These are phyloP conservation scores for Typhlichthys subterraneus DNA, from an alignment of 2,797 vertebrate genomes.

Conservation along the genomic window DNA sequence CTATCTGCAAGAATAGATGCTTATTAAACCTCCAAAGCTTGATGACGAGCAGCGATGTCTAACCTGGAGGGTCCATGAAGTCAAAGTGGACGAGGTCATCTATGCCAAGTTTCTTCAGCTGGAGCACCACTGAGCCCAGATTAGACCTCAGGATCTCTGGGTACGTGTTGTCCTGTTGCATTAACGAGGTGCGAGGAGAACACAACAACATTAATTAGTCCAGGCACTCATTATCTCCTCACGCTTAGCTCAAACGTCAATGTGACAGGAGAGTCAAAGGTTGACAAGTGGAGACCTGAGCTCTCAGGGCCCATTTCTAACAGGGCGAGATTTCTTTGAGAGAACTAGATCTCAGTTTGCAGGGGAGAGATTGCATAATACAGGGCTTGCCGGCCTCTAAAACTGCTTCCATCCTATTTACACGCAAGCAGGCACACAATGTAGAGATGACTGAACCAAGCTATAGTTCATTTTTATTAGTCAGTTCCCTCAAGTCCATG, in stretches of 20 bases:
- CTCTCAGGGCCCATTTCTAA: conserved; percentile 61
- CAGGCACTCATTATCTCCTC: conserved; percentile 55
- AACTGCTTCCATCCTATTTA: too few species aligned
- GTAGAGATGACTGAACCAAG: too few species aligned
- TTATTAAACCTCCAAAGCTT: neutral
- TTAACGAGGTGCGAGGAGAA: conserved; percentile 18
- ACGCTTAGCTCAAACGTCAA: conserved; percentile 56
- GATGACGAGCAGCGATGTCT: conserved; percentile 12
- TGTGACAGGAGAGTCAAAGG: conserved; percentile 52
- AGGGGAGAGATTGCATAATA: neutral
- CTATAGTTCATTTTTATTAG: too few species aligned
- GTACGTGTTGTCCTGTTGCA: conserved; percentile 94
- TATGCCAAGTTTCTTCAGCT: conserved; percentile 98
- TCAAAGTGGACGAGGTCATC: conserved; percentile 99
- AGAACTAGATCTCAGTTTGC: neutral
- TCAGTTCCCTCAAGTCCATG: too few species aligned
- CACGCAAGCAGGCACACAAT: too few species aligned
- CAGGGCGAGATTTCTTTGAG: conserved; percentile 31
- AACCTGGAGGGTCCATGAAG: conserved; percentile 99
- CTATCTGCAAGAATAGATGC: too few species aligned
- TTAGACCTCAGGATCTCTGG: conserved; percentile 98
- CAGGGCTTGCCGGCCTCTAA: too few species aligned
- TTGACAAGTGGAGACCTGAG: conserved; percentile 46
- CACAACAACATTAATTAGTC: conserved; percentile 57
- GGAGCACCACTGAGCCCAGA: conserved; percentile 95